Evolutionary conservation across 1,140 invertebrate species (phyloP).

Genomic region (Dreissena polymorpha): DNA sequence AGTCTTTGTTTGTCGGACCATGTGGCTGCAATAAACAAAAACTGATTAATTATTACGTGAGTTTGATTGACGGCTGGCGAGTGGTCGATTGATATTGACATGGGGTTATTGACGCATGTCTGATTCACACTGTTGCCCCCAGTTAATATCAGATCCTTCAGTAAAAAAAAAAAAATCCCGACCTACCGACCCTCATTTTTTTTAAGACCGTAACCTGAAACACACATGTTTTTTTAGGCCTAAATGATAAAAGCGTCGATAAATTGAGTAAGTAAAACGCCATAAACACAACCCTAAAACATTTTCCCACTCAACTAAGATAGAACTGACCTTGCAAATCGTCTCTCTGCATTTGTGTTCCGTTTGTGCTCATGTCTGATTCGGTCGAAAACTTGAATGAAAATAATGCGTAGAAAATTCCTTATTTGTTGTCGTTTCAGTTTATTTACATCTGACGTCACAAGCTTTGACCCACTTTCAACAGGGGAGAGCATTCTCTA

Average conservation of each 20-base stretch:
- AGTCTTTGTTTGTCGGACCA: too few relatives aligned
- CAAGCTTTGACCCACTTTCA: neutral
- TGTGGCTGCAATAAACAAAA: too few relatives aligned
- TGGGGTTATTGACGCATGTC: neutral
- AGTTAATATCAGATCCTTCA: neutral
- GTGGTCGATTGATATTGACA: too few relatives aligned
- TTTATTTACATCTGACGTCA: constrained; percentile 12
- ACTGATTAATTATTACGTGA: too few relatives aligned
- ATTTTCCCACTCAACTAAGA: neutral
- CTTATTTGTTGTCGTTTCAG: constrained; percentile 5
- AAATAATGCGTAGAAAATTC: neutral
- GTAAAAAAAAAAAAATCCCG: neutral
- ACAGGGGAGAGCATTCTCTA: neutral
- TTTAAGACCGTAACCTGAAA: too few relatives aligned
- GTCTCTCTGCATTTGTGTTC: neutral
- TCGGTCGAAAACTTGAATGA: neutral
- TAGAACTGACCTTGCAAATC: neutral
- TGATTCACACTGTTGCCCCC: neutral
- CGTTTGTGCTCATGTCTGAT: neutral
- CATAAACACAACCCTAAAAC: neutral
- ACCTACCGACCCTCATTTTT: too few relatives aligned
- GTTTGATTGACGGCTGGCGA: too few relatives aligned
- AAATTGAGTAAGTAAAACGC: neutral
- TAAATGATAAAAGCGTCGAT: neutral
- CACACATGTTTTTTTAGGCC: neutral